These are phyloP conservation scores for Anaspis maculata DNA, from an alignment of 2,888 invertebrate genomes.

Conservation along the genomic window DNA sequence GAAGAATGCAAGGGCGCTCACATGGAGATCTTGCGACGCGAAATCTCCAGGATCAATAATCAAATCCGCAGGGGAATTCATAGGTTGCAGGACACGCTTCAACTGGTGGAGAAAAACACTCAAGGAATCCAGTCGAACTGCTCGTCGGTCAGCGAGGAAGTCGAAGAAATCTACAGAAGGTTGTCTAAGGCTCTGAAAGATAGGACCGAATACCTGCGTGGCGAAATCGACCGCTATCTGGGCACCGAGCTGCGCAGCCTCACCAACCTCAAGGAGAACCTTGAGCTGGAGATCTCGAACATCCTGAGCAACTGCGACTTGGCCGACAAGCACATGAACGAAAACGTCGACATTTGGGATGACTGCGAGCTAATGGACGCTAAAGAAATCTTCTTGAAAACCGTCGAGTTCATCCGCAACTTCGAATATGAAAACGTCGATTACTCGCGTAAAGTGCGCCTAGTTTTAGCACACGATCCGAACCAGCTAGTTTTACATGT, in stretches of 20 bases:
- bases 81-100: conserved; percentile 77
- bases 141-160: conserved; percentile 83
- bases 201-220: conserved; percentile 76
- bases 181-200: conserved; percentile 84
- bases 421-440: conserved; percentile 91
- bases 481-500: conserved; percentile 84
- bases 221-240: conserved; percentile 88
- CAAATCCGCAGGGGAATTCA: conserved; percentile 77
- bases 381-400: conserved; percentile 92
- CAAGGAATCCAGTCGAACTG: conserved; percentile 83
- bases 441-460: conserved; percentile 76
- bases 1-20: conserved; percentile 94
- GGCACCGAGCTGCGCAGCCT: conserved; percentile 80
- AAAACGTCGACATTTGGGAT: conserved; percentile 78
- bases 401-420: conserved; percentile 89
- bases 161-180: conserved; percentile 85
- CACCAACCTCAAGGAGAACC: conserved; percentile 81
- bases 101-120: conserved; percentile 81
- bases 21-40: conserved; percentile 85
- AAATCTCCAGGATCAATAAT: conserved; percentile 41
- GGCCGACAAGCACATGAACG: conserved; percentile 89
- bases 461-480: conserved; percentile 85
- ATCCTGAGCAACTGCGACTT: conserved; percentile 95
- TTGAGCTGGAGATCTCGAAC: conserved; percentile 91
- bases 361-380: conserved; percentile 89